Evolutionary conservation across 2,113 vertebrate species (phyloP).

Genomic region (rat (Rattus norvegicus)): DNA sequence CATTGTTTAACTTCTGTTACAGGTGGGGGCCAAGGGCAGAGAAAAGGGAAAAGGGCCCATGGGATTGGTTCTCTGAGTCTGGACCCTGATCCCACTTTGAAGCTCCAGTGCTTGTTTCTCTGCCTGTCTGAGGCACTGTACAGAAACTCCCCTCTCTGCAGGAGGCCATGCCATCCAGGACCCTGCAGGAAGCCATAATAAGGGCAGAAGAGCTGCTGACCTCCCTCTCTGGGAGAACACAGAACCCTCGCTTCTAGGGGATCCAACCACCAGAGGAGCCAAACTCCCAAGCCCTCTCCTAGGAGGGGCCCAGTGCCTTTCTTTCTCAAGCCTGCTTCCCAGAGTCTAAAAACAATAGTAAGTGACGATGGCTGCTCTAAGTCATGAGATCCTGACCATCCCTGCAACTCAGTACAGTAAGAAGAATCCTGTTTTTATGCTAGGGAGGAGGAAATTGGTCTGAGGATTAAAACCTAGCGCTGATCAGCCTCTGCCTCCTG

Average conservation of each 20-base stretch:
- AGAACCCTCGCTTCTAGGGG: background rate
- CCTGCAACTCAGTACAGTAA: background rate
- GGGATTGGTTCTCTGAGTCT: background rate
- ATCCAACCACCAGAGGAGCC: background rate
- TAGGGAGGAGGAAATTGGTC: constrained; percentile 21
- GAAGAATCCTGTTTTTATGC: background rate
- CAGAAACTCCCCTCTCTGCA: no score
- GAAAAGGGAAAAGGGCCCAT: background rate
- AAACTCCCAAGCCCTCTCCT: background rate
- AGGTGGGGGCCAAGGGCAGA: background rate
- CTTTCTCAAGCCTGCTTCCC: background rate
- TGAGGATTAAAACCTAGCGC: background rate
- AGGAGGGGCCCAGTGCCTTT: background rate
- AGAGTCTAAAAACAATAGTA: constrained; percentile 11
- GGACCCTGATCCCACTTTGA: background rate
- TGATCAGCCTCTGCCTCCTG: background rate
- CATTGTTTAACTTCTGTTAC: background rate
- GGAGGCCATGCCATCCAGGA: background rate
- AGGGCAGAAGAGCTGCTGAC: background rate
- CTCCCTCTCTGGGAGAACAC: background rate
- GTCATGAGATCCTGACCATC: background rate
- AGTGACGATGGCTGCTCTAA: background rate
- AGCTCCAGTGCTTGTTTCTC: background rate
- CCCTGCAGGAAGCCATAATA: background rate
- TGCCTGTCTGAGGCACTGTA: background rate